phyloP scores from a whole-genome alignment of 2,113 vertebrate species.

The Embiotoca jacksoni region DNA sequence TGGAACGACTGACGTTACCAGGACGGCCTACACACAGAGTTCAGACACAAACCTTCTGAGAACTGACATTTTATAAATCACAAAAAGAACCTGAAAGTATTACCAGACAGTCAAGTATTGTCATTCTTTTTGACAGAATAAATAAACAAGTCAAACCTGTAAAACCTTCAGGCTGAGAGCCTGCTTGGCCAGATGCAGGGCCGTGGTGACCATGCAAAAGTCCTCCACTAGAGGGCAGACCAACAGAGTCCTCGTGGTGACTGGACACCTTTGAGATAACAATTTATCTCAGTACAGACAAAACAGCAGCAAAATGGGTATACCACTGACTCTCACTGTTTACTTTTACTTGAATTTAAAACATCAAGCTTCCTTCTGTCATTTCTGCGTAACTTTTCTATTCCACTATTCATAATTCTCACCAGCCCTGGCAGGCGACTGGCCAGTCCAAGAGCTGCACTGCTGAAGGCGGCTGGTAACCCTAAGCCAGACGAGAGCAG shows the following conservation, averaged over 20 bases:
- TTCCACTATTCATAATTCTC: conserved; percentile 49
- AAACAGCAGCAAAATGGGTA: background rate
- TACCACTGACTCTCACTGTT: background rate
- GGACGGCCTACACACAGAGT: conserved; percentile 73
- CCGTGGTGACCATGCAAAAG: conserved; percentile 88
- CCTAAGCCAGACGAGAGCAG: conserved; percentile 82
- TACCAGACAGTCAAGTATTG: background rate
- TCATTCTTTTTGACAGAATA: background rate
- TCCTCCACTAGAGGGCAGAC: conserved; percentile 84
- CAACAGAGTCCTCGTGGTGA: conserved; percentile 86
- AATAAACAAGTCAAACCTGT: conserved; percentile 81
- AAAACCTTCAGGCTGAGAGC: conserved; percentile 88
- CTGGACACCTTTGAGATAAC: conserved; percentile 78
- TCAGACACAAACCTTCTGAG: background rate
- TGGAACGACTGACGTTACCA: conserved; percentile 82
- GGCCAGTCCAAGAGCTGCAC: conserved; percentile 83
- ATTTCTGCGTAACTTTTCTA: too few species aligned
- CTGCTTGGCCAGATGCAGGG: conserved; percentile 83
- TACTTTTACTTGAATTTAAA: background rate
- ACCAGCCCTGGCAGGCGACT: conserved; percentile 88
- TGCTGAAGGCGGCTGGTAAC: conserved; percentile 85
- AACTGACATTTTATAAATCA: background rate
- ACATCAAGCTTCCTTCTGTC: too few species aligned
- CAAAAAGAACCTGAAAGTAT: background rate
- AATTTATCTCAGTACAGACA: background rate